Evolutionary conservation across 2,797 vertebrate species (phyloP).

Genomic region (Siniperca scherzeri): DNA sequence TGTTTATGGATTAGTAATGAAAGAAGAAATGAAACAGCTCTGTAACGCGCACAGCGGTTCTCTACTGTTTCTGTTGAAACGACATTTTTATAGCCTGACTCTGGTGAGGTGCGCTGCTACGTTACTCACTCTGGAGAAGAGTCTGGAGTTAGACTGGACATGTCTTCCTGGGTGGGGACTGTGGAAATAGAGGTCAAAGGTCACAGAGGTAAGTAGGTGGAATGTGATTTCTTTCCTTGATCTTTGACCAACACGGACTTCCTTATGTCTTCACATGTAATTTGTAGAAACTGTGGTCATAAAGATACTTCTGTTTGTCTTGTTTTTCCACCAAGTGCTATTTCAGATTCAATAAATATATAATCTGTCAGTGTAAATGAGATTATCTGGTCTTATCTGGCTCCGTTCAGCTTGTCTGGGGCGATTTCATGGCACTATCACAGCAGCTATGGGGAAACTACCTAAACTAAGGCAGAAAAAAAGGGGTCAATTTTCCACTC

Average conservation of each 20-base stretch:
- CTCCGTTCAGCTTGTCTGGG: slow-evolving; percentile 8
- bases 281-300: neutral
- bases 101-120: no score
- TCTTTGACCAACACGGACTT: neutral
- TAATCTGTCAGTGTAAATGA: neutral
- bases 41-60: no score
- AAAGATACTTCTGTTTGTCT: neutral
- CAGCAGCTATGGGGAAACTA: neutral
- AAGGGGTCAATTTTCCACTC: neutral
- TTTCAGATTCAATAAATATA: neutral
- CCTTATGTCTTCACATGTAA: neutral
- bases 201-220: neutral
- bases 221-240: neutral
- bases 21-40: no score
- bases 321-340: neutral
- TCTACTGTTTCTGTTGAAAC: neutral
- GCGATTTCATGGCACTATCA: neutral
- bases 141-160: slow-evolving; percentile 98
- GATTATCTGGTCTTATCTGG: neutral
- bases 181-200: slow-evolving; percentile 46
- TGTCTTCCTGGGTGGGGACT: slow-evolving; percentile 99
- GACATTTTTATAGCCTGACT: no score
- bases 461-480: neutral
- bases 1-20: no score
- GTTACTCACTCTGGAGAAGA: slow-evolving; percentile 98